Percentiles rank a stretch among this genome's conserved stretches.
These are phyloP conservation scores for Cochlearius cochlearius DNA, from an alignment of 2,113 vertebrate species.

Conservation along the genomic window DNA sequence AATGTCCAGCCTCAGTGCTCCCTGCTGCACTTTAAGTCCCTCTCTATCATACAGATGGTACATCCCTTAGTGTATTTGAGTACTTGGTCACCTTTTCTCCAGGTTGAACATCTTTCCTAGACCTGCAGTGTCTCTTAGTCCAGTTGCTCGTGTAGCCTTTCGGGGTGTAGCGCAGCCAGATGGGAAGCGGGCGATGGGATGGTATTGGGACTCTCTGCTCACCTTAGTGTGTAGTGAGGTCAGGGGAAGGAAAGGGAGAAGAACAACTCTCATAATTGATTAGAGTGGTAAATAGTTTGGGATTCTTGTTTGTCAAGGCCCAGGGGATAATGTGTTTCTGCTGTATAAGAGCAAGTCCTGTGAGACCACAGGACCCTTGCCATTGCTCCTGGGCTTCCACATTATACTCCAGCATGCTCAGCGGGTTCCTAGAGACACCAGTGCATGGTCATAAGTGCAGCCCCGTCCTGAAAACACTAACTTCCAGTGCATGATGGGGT, in stretches of 20 bases:
- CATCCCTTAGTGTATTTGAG: neutral
- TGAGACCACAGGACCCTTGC: rapidly evolving
- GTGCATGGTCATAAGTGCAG: neutral
- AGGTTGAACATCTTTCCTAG: neutral
- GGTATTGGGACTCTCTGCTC: neutral
- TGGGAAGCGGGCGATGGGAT: neutral
- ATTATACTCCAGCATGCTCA: neutral
- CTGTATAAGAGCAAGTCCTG: neutral
- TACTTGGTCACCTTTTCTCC: neutral
- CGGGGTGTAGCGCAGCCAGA: neutral
- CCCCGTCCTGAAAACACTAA: neutral
- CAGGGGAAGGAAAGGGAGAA: neutral
- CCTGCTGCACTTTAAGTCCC: neutral
- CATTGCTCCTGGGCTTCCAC: neutral
- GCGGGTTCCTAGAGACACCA: neutral
- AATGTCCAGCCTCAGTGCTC: neutral
- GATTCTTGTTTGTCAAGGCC: neutral
- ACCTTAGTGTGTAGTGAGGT: neutral
- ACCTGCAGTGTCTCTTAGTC: neutral
- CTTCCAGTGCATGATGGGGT: neutral
- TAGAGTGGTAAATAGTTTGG: neutral
- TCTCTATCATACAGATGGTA: neutral
- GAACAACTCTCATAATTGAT: neutral
- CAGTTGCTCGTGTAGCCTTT: neutral
- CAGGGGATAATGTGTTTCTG: neutral